These are phyloP conservation scores for Phrynocephalus vlangalii DNA, from an alignment of 2,797 vertebrate species.

Conservation along the genomic window DNA sequence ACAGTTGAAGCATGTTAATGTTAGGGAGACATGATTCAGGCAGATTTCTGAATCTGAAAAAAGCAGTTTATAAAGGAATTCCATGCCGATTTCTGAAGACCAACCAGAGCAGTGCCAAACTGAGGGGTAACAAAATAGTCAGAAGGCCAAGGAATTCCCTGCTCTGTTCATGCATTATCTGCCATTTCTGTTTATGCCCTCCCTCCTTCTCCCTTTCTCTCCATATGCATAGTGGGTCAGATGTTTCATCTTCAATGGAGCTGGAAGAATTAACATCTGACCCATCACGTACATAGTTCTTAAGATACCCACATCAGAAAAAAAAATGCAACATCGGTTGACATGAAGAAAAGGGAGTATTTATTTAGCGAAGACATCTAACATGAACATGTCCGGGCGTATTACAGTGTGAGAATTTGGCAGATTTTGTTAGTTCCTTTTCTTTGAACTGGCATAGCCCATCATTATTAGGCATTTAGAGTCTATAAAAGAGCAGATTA, in stretches of 20 bases:
- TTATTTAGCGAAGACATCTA: constrained; percentile 34
- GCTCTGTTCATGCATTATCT: neutral
- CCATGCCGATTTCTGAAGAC: no score
- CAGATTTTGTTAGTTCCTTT: constrained; percentile 35
- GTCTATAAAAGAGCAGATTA: constrained; percentile 44
- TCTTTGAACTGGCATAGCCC: constrained; percentile 34
- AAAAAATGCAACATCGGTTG: neutral
- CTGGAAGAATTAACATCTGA: no score
- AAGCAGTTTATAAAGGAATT: no score
- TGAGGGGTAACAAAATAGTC: no score
- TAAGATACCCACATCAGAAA: neutral
- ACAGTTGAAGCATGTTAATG: no score
- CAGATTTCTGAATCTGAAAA: no score
- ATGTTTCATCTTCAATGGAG: neutral
- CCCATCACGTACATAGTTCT: neutral
- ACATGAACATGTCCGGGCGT: neutral
- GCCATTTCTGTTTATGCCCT: neutral
- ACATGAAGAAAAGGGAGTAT: constrained; percentile 12
- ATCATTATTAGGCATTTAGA: constrained; percentile 42
- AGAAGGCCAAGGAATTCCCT: no score
- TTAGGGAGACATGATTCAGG: no score
- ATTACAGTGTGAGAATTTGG: constrained; percentile 34
- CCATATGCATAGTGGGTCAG: neutral
- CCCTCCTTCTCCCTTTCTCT: neutral
- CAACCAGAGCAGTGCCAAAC: no score